These are phyloP conservation scores for Homarus americanus DNA, from an alignment of 1,140 invertebrate genomes.

Conservation along the genomic window DNA sequence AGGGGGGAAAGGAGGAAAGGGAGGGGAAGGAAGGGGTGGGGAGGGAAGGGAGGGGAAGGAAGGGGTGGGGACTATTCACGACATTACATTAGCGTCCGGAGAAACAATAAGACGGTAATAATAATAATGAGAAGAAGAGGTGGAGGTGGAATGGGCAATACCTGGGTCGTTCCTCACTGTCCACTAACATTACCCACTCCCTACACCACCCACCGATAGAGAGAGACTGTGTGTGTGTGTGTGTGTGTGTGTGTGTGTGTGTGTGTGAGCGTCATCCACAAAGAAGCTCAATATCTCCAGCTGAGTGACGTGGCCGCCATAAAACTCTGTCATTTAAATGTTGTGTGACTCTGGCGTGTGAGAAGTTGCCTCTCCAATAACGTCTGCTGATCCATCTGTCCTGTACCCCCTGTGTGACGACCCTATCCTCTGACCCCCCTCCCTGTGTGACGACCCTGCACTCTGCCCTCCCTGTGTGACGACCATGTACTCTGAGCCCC, in stretches of 20 bases:
- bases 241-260: background rate
- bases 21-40: background rate
- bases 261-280: background rate
- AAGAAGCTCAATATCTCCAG: background rate
- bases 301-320: background rate
- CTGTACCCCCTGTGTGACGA: background rate
- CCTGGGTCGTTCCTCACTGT: too few species aligned
- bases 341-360: background rate
- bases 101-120: too few species aligned
- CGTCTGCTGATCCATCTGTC: background rate
- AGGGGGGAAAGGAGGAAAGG: background rate
- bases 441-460: too few species aligned
- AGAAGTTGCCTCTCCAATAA: background rate
- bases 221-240: background rate
- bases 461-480: too few species aligned
- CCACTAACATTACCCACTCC: too few species aligned
- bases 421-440: background rate
- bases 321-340: slow-evolving; percentile 1
- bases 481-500: too few species aligned
- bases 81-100: too few species aligned
- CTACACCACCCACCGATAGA: too few species aligned
- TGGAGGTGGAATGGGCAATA: too few species aligned
- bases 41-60: too few species aligned
- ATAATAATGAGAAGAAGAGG: too few species aligned
- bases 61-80: too few species aligned